Percentiles rank a stretch among this genome's conserved stretches.
These are phyloP conservation scores for Coecobrya sp. DNA, from an alignment of 2,888 invertebrate species.

Conservation along the genomic window DNA sequence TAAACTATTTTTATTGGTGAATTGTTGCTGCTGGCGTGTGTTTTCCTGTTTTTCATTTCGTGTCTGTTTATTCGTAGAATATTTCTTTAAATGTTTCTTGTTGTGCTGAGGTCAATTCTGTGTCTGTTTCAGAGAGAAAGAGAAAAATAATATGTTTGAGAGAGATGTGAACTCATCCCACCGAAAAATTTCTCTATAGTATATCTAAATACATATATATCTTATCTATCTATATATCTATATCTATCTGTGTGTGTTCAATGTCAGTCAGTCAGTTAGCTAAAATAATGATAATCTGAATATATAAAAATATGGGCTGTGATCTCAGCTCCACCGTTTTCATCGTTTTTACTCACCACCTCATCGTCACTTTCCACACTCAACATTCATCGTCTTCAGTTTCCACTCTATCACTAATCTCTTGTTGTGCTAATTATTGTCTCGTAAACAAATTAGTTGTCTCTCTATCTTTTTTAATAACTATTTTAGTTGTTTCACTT, in stretches of 20 bases:
- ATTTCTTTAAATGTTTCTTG: slow-evolving; percentile 15
- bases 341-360: neutral
- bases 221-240: neutral
- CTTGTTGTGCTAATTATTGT: slow-evolving; percentile 32
- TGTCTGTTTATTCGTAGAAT: neutral
- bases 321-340: slow-evolving; percentile 60
- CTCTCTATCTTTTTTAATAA: neutral
- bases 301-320: slow-evolving; percentile 52
- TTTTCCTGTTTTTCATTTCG: too few species aligned
- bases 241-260: slow-evolving; percentile 11
- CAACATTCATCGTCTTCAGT: neutral
- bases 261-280: slow-evolving; percentile 43
- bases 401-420: slow-evolving; percentile 52
- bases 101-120: slow-evolving; percentile 8
- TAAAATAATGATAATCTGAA: neutral
- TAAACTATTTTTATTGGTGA: too few species aligned
- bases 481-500: neutral
- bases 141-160: neutral
- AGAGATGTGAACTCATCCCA: slow-evolving; percentile 54
- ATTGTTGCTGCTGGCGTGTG: too few species aligned
- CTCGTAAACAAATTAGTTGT: neutral
- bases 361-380: slow-evolving; percentile 1
- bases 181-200: neutral
- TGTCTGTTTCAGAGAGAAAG: slow-evolving; percentile 48
- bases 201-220: too few species aligned